Percentiles rank a stretch among this genome's conserved stretches.
phyloP scores from a whole-genome alignment of 2,888 invertebrate species.

The Pyralis farinalis region DNA sequence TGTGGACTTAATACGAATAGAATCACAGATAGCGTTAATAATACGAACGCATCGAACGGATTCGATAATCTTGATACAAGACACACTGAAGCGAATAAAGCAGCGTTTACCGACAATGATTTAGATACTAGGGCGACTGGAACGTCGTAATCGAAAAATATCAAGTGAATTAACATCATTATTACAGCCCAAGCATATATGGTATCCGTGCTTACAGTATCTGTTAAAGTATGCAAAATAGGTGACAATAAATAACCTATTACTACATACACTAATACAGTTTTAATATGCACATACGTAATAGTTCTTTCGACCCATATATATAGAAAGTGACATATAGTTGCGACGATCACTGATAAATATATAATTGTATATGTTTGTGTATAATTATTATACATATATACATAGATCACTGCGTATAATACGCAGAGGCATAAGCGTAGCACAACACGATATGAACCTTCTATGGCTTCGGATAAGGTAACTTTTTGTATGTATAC shows the following conservation, averaged over 20 bases:
- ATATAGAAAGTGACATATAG: conserved; percentile 84
- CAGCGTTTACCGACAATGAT: conserved; percentile 95
- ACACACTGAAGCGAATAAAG: conserved; percentile 97
- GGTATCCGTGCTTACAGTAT: conserved; percentile 98
- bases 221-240: conserved; percentile 95
- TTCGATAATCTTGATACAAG: conserved; percentile 94
- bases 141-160: conserved; percentile 96
- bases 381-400: conserved; percentile 85
- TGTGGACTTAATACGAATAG: conserved; percentile 95
- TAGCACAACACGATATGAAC: conserved; percentile 89
- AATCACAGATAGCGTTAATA: conserved; percentile 93
- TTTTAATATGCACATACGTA: conserved; percentile 84
- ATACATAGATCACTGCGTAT: conserved; percentile 87
- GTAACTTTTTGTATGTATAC: conserved; percentile 88
- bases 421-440: conserved; percentile 89
- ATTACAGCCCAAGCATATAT: conserved; percentile 96
- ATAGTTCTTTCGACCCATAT: conserved; percentile 47
- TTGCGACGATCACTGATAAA: conserved; percentile 75
- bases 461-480: conserved; percentile 84
- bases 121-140: conserved; percentile 94
- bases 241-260: conserved; percentile 96
- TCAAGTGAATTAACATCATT: conserved; percentile 92
- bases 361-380: conserved; percentile 84
- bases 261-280: conserved; percentile 89
- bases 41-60: conserved; percentile 92